Percentiles rank a stretch among this genome's conserved stretches.
phyloP scores from a whole-genome alignment of 2,113 vertebrate genomes.

The Chunga burmeisteri region DNA sequence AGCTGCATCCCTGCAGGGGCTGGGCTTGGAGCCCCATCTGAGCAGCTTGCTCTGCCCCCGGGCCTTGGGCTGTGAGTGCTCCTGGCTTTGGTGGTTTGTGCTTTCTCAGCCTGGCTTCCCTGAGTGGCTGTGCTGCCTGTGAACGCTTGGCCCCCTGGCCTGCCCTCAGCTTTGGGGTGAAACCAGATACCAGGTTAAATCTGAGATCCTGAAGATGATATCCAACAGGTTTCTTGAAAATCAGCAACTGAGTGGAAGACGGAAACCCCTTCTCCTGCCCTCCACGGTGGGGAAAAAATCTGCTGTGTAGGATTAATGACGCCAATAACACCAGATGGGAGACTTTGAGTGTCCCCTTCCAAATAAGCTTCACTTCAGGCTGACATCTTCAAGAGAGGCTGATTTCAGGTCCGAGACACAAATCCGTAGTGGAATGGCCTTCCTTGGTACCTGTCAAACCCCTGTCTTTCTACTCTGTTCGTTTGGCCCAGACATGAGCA shows the following conservation, averaged over 20 bases:
- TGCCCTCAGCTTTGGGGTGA: not conserved
- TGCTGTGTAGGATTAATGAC: not conserved
- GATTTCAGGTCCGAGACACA: not conserved
- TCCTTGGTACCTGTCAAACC: not conserved
- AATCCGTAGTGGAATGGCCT: not conserved
- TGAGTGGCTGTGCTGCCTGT: not conserved
- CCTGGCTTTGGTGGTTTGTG: not conserved
- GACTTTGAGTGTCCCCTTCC: not conserved
- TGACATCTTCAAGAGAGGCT: not conserved
- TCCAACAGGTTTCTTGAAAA: not conserved
- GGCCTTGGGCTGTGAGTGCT: not conserved
- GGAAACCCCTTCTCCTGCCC: not conserved
- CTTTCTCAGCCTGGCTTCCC: not conserved
- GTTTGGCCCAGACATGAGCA: accelerated
- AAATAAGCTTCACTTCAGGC: not conserved
- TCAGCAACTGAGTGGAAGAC: not conserved
- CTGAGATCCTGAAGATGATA: not conserved
- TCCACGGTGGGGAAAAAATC: not conserved
- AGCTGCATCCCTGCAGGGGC: not conserved
- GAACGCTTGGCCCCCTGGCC: accelerated
- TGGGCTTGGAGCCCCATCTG: not conserved
- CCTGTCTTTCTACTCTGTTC: not conserved
- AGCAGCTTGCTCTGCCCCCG: not conserved
- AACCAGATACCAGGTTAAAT: not conserved
- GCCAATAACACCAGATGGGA: not conserved